Base-by-base conservation (phyloP, 2,797 vertebrate species). In the Syncerus caffer region DNA sequence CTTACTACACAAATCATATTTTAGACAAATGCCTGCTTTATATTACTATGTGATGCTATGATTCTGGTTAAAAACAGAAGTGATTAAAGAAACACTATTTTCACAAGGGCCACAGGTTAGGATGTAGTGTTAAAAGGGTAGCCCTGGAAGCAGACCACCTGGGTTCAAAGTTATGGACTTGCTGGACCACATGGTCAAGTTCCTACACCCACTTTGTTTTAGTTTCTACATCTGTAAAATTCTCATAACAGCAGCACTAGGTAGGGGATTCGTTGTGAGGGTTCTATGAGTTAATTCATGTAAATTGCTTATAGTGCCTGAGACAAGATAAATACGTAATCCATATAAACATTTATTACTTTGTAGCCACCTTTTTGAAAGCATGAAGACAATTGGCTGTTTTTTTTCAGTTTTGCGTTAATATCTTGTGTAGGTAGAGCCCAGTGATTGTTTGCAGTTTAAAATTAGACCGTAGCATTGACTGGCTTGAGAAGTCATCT, bases 41-140 rank as follows among this genome's bases (percentile, higher is more conserved):
- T 6, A 0, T 60, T 19, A 8, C 27, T 78, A 8, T 29, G 47
- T 4, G 29, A 45, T 15, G 0, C 29, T 13, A 4, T 62, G n/a
- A 50, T 60, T 62, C 45, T n/a, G 31, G 10, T 2, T 34, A 88
- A 62, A 45, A 64, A n/a, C 29, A 25, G 42, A 71, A 47, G 17
- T 0, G 1, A 3, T 11, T 34, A 15, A n/a, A 27, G 57, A 14
- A 34, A 11, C 45, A 21, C 19, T 12, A 25, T 8, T n/a, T 16
- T 51, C 10, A 4, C 51, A 15, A 4, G 4, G 7, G 50, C 23
- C 6, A 38, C 31, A 34, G 1, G 29, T 60, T 19, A 45, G 38
- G 21, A 10, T 23, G 1, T 0, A 4, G 21, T 21, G 58, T 47
- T 45, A 58, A 55, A 17, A 12, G 47, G 31, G n/a, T 2, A 31